phyloP scores from a whole-genome alignment of 2,888 invertebrate genomes.

The Eulithis prunata region DNA sequence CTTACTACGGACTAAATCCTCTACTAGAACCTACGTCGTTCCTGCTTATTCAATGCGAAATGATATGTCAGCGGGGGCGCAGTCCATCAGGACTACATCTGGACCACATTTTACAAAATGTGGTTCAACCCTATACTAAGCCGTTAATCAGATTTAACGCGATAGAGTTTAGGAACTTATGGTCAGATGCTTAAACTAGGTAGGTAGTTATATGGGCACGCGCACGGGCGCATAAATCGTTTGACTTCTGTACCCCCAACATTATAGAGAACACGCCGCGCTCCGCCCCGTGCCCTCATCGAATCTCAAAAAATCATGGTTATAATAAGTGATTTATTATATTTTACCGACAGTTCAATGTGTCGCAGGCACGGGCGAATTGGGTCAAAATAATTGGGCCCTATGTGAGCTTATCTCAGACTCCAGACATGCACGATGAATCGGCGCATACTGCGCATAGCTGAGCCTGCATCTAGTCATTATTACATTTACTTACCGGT shows the following conservation, averaged over 20 bases:
- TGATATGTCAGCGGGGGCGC: neutral
- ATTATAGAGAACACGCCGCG: slow-evolving; percentile 18
- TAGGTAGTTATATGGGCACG: slow-evolving; percentile 41
- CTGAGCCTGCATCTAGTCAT: slow-evolving; percentile 12
- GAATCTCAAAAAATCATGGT: slow-evolving; percentile 43
- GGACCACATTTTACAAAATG: slow-evolving; percentile 1
- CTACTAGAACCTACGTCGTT: neutral
- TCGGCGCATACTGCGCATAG: slow-evolving; percentile 33
- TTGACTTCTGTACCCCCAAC: slow-evolving; percentile 59
- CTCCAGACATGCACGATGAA: slow-evolving; percentile 34
- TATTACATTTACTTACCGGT: neutral
- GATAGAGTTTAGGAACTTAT: slow-evolving; percentile 18
- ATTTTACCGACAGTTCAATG: slow-evolving; percentile 36
- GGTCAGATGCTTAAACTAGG: slow-evolving; percentile 6
- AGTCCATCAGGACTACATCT: no score
- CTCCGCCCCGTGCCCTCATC: slow-evolving; percentile 38
- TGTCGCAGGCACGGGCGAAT: slow-evolving; percentile 38
- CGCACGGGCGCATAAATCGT: slow-evolving; percentile 69
- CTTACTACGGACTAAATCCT: no score
- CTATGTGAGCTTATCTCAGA: slow-evolving; percentile 42
- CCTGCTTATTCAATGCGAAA: neutral
- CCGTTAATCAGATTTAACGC: slow-evolving; percentile 72
- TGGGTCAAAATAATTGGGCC: slow-evolving; percentile 44
- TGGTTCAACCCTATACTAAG: slow-evolving; percentile 62
- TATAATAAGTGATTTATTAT: slow-evolving; percentile 41